Evolutionary conservation across 2,113 vertebrate species (phyloP).

Genomic region (Eretmochelys imbricata): DNA sequence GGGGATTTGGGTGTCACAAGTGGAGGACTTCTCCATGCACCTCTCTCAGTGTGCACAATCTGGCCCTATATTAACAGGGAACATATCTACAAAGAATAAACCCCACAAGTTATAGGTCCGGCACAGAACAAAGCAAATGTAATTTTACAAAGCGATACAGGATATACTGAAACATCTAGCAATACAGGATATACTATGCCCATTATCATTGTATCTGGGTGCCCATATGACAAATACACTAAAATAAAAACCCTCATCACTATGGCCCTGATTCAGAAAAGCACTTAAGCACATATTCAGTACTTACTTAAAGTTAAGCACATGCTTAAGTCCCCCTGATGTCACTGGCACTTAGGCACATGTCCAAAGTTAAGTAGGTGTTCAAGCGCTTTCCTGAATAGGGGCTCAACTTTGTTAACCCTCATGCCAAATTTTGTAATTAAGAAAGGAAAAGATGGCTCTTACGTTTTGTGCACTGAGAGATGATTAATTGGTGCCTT

Average conservation of each 20-base stretch:
- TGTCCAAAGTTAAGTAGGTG: constrained; percentile 31
- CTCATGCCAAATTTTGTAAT: background rate
- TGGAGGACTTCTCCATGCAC: background rate
- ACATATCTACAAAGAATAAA: background rate
- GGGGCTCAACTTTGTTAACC: constrained; percentile 14
- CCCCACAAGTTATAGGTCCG: background rate
- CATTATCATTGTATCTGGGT: background rate
- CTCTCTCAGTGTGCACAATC: background rate
- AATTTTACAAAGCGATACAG: background rate
- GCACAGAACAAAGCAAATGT: background rate
- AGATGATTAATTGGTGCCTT: constrained; percentile 14
- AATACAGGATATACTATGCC: background rate
- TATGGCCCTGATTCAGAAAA: background rate
- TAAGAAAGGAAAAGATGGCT: background rate
- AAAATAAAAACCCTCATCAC: background rate
- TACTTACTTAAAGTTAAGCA: no score
- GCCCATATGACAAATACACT: background rate
- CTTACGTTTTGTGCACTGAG: background rate
- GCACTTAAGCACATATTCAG: background rate
- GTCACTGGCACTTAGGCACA: background rate
- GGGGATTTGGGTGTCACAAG: background rate
- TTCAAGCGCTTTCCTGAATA: background rate
- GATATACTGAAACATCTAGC: no score
- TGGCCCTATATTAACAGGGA: background rate
- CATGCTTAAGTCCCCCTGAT: no score